A percentile compares a stretch with the other conserved stretches of the same genome.
phyloP scores from a whole-genome alignment of 2,888 invertebrate genomes.

The Monopis laevigella region DNA sequence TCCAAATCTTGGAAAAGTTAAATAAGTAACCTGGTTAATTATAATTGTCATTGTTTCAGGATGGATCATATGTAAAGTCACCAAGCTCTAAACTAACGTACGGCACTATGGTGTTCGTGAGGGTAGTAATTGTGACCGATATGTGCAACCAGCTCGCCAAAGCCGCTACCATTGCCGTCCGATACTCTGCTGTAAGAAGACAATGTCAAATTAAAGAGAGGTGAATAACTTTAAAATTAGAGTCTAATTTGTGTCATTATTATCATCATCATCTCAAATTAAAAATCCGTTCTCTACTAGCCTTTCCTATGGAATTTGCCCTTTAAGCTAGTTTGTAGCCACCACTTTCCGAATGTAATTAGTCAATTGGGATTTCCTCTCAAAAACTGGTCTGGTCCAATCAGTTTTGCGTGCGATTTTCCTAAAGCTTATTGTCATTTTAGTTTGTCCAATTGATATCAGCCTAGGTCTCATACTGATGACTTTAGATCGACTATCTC shows the following conservation, averaged over 20 bases:
- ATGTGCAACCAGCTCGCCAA: slow-evolving; percentile 78
- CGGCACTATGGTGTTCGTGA: slow-evolving; percentile 92
- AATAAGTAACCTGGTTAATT: too few species aligned
- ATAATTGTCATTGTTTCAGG: too few species aligned
- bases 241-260: background rate
- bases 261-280: background rate
- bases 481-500: too few species aligned
- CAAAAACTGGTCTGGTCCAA: too few species aligned
- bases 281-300: background rate
- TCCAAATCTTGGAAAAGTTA: too few species aligned
- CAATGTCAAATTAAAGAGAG: slow-evolving; percentile 84
- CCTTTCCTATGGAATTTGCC: background rate
- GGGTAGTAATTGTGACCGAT: slow-evolving; percentile 84
- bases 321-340: background rate
- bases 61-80: slow-evolving; percentile 87
- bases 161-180: slow-evolving; percentile 85
- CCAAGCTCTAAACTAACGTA: slow-evolving; percentile 84
- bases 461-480: too few species aligned
- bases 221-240: slow-evolving; percentile 49
- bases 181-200: slow-evolving; percentile 89
- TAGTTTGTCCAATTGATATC: too few species aligned
- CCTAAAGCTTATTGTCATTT: too few species aligned
- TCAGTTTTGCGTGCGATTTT: too few species aligned
- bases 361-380: too few species aligned
- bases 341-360: background rate